These are phyloP conservation scores for Drosophila stalkeri DNA, from an alignment of 2,888 invertebrate species.

Conservation along the genomic window DNA sequence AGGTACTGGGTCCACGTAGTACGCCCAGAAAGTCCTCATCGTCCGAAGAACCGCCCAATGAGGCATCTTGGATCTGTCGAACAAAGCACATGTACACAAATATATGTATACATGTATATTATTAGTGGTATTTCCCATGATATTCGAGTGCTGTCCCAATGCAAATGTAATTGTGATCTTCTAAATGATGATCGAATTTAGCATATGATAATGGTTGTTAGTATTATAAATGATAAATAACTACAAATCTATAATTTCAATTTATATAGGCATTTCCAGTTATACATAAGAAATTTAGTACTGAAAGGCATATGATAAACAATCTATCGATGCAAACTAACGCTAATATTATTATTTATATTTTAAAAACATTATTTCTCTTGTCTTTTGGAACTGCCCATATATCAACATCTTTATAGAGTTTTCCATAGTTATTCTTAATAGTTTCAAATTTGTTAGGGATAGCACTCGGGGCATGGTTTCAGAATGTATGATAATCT, in stretches of 20 bases:
- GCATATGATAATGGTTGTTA: not conserved
- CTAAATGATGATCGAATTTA: not conserved
- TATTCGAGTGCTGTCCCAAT: conserved; percentile 22
- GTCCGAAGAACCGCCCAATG: conserved; percentile 92
- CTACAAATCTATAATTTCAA: not conserved
- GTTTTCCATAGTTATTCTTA: not conserved
- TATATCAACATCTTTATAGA: not conserved
- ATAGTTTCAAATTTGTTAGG: not conserved
- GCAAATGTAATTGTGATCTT: not conserved
- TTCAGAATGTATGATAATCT: conserved; percentile 40
- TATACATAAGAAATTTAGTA: not conserved
- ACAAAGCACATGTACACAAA: conserved; percentile 5
- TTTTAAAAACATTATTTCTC: not conserved
- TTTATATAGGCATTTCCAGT: conserved; percentile 8
- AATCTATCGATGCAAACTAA: not conserved
- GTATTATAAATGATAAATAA: conserved; percentile 2
- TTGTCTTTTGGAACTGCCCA: not conserved
- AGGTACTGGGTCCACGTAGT: conserved; percentile 90
- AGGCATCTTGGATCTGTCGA: conserved; percentile 92
- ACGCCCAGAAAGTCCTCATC: conserved; percentile 90
- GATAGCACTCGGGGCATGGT: conserved; percentile 14
- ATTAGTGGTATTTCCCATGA: not conserved
- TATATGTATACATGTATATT: conserved; percentile 9
- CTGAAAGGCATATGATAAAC: not conserved
- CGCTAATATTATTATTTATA: not conserved